These are phyloP conservation scores for Isoperla grammatica DNA, from an alignment of 2,888 invertebrate species.

Conservation along the genomic window DNA sequence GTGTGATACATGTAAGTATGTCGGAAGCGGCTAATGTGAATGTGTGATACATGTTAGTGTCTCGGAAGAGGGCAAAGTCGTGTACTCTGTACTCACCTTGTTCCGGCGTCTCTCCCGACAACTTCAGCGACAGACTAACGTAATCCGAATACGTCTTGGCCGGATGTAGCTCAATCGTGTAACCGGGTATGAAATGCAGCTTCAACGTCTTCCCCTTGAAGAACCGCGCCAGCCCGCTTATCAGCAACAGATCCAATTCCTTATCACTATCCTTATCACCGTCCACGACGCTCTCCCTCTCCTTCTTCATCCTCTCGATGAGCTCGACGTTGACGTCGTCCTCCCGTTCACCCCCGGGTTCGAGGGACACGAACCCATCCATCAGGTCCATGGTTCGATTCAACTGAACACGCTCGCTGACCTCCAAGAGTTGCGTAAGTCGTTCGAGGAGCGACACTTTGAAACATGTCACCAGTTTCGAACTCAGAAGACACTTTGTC, in stretches of 20 bases:
- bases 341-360: neutral
- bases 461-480: conserved; percentile 17
- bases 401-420: neutral
- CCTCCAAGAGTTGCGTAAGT: conserved; percentile 2
- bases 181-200: conserved; percentile 14
- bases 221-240: conserved; percentile 3
- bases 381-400: conserved; percentile 5
- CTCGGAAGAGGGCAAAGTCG: no score
- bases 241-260: conserved; percentile 1
- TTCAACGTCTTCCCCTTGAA: conserved; percentile 7
- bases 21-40: no score
- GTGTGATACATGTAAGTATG: no score
- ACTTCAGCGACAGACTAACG: conserved; percentile 1
- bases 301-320: neutral
- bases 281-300: neutral
- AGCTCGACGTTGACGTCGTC: neutral
- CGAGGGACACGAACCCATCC: conserved; percentile 10
- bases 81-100: conserved; percentile 1
- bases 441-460: conserved; percentile 18
- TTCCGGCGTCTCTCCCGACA: conserved; percentile 5
- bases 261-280: neutral
- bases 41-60: no score
- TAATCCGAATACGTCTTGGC: conserved; percentile 1
- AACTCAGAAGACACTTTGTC: neutral
- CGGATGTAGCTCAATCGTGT: neutral